Base-by-base conservation (phyloP, 2,797 vertebrate genomes). In the Gambusia yucatana region DNA sequence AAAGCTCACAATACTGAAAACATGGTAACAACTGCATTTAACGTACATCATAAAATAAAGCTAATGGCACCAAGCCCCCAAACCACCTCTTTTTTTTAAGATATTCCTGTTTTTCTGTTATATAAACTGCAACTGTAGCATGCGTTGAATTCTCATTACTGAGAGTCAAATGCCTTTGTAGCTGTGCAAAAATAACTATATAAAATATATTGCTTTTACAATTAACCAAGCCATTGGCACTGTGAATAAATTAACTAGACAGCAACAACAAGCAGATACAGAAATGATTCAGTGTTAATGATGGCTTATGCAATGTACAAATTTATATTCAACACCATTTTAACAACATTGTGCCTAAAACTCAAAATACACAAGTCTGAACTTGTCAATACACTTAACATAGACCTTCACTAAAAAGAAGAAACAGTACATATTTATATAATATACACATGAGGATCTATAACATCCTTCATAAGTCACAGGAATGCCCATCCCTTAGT, bases 111-210 rank as follows among this genome's bases (percentile, higher is more conserved):
- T 81, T 82, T 80, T 93, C 92, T 93, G 91, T 91, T 92, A 94
- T 95, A 94, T 92, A 95, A 96, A 96, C 91, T 91, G 94, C 94
- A 95, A 93, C 93, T 91, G 92, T 93, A 92, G 93, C 95, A 94
- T 95, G 94, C 95, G 87, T 91, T 92, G 92, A 89, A 89, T 92
- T 78, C 92, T 89, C 88, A 91, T 85, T 84, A 91, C 90, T 86
- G 91, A 92, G 89, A 90, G 93, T 95, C 89, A 84, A 95, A 95
- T 92, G 94, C 92, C 91, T 95, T 97, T 97, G 96, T 97, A 98
- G 98, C 97, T 99, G 97, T 99, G 98, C 98, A 98, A 98, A 97
- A 97, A 98, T 98, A 98, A 97, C 97, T 98, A 98, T 97, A 95
- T 96, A 96, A 97, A 97, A 96, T 95, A 96, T 95, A 97, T 96